phyloP scores from a whole-genome alignment of 2,113 vertebrate genomes.

The Phyllopteryx taeniolatus region DNA sequence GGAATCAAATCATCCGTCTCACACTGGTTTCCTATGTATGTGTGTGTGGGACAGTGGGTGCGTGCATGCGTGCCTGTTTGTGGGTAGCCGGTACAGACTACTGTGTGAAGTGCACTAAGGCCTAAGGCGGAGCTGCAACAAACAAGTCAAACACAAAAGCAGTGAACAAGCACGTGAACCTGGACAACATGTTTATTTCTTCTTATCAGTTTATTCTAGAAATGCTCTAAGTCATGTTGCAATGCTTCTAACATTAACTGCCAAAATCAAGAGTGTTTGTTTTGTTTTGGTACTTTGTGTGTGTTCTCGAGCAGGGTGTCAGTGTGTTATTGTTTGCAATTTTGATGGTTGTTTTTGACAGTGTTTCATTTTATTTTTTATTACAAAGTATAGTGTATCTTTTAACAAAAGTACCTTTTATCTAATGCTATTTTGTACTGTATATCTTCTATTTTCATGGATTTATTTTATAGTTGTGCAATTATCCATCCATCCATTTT shows the following conservation, averaged over 20 bases:
- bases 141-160: slow-evolving; percentile 28
- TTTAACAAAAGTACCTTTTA: no score
- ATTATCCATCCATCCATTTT: no score
- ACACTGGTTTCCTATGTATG: slow-evolving; percentile 17
- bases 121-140: slow-evolving; percentile 21
- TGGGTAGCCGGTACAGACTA: slow-evolving; percentile 18
- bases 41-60: slow-evolving; percentile 21
- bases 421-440: no score
- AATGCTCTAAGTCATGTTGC: slow-evolving; percentile 24
- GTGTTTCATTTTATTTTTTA: no score
- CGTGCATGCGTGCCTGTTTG: slow-evolving; percentile 18
- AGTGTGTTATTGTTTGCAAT: neutral
- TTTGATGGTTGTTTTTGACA: neutral
- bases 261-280: slow-evolving; percentile 18
- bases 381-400: no score
- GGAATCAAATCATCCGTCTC: slow-evolving; percentile 55
- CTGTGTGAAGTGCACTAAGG: slow-evolving; percentile 26
- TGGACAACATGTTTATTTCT: slow-evolving; percentile 2
- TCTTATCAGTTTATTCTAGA: slow-evolving; percentile 9
- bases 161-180: slow-evolving; percentile 34
- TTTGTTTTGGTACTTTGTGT: neutral
- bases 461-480: no score
- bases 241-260: slow-evolving; percentile 17
- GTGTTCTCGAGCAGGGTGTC: neutral
- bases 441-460: no score